These are phyloP conservation scores for Sphenopsis melanotis DNA, from an alignment of 2,797 vertebrate genomes.

Conservation along the genomic window DNA sequence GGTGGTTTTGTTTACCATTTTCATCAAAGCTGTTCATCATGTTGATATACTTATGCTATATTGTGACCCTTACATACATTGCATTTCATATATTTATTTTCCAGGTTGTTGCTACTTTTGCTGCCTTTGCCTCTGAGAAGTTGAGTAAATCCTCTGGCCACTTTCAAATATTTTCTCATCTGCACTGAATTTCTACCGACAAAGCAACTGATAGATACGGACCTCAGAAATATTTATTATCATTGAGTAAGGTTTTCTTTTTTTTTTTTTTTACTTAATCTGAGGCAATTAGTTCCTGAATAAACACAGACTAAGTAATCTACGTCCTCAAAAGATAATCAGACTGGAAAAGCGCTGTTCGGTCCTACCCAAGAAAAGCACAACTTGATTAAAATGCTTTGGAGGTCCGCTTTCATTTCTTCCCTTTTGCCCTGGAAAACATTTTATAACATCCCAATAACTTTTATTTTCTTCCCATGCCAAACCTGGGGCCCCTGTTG, in stretches of 20 bases:
- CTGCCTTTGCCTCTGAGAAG: background rate
- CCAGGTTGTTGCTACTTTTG: slow-evolving; percentile 40
- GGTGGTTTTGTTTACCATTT: slow-evolving; percentile 75
- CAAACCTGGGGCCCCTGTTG: background rate
- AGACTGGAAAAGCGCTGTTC: slow-evolving; percentile 7
- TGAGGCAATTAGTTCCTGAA: slow-evolving; percentile 51
- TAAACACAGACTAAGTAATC: slow-evolving; percentile 48
- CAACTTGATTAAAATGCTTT: slow-evolving; percentile 30
- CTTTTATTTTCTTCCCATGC: slow-evolving; percentile 22
- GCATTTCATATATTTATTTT: slow-evolving; percentile 54
- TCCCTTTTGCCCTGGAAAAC: slow-evolving; percentile 33
- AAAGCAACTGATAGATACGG: background rate
- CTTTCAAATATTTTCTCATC: background rate
- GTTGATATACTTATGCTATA: slow-evolving; percentile 53
- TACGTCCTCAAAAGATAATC: slow-evolving; percentile 45
- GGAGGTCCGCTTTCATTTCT: slow-evolving; percentile 52
- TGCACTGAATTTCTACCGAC: background rate
- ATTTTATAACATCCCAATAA: slow-evolving; percentile 26
- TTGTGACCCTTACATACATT: slow-evolving; percentile 4
- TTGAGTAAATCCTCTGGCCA: background rate
- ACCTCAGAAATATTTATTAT: slow-evolving; percentile 31
- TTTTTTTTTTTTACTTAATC: slow-evolving; percentile 15
- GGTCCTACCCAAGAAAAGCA: slow-evolving; percentile 24
- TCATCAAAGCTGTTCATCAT: slow-evolving; percentile 78
- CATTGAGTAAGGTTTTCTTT: background rate